Base-by-base conservation (phyloP, 2,113 vertebrate species). In the Leptodactylus fuscus region DNA sequence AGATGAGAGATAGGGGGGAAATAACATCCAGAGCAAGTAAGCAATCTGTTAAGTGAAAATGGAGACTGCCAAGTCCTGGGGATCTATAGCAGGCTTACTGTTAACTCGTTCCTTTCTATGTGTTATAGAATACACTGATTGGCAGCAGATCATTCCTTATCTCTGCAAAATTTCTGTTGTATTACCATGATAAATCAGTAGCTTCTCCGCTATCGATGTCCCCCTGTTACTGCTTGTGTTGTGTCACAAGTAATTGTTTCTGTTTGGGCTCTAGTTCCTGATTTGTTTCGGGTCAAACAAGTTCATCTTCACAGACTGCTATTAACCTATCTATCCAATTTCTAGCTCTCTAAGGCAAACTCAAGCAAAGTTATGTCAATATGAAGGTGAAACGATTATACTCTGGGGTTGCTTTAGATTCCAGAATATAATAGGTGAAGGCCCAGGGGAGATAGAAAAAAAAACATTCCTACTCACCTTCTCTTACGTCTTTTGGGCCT, bases 1-100 rank as follows among this genome's bases (percentile, higher is more conserved):
- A 82, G 65, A 82, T 82, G 65, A 71, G 65, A 82, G 67, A 82
- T 38, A 36, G 62, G 18, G n/a, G 65, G 24, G 27, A 29, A 29
- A 48, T 29, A 81, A 46, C 9, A 46, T 81, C 41, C 74, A 76
- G 46, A 79, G 34, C 76, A 70, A 71, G 65, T 71, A 24, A 82
- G 46, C 81, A 82, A 71, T 82, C 46, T 82, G 65, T 71, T 82
- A 71, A 36, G 67, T 82, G 48, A 82, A 71, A 53, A 82, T 38
- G 71, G 46, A 82, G 65, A 32, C 67, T 82, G 81, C 81, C 81
- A 82, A 82, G 20, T 53, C 65, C 81, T 18, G 22, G 27, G 22
- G 20, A 82, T 67, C 5, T 51, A 29, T 36, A 82, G n/a, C n/a
- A 71, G 46, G 24, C 32, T 38, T 38, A 9, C 18, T 69, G 34